These are phyloP conservation scores for Amiota communis DNA, from an alignment of 2,888 invertebrate species.

Conservation along the genomic window DNA sequence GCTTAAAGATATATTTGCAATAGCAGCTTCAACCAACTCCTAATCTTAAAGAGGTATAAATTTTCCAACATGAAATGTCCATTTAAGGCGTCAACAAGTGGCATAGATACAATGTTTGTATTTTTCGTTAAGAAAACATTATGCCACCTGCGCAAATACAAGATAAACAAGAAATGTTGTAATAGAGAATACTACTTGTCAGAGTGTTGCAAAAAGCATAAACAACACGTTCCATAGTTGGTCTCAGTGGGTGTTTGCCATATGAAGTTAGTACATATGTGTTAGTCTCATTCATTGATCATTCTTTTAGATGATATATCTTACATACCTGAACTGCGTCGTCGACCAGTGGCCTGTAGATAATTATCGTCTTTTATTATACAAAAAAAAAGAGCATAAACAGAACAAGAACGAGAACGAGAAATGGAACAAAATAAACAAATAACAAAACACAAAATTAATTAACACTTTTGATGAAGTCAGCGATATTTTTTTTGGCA, in stretches of 20 bases:
- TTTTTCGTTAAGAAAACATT: constrained; percentile 17
- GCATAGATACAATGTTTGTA: constrained; percentile 55
- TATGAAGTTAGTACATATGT: constrained; percentile 1
- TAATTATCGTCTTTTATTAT: constrained; percentile 67
- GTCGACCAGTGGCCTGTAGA: constrained; percentile 72
- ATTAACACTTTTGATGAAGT: constrained; percentile 32
- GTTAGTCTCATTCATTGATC: neutral
- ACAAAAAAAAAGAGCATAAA: constrained; percentile 38
- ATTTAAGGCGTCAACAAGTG: constrained; percentile 66
- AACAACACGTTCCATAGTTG: constrained; percentile 35
- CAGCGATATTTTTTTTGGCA: neutral
- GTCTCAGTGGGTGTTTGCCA: constrained; percentile 21
- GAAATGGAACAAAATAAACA: constrained; percentile 36
- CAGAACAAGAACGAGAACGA: constrained; percentile 44
- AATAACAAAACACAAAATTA: constrained; percentile 46
- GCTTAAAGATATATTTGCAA: too few relatives aligned
- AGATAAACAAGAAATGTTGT: constrained; percentile 20
- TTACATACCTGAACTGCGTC: constrained; percentile 72
- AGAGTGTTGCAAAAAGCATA: constrained; percentile 13
- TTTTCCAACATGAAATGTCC: constrained; percentile 47
- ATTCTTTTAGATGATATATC: constrained; percentile 18
- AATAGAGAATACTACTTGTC: constrained; percentile 27
- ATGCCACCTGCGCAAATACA: constrained; percentile 65
- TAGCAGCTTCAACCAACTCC: too few relatives aligned
- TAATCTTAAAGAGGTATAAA: constrained; percentile 2